These are phyloP conservation scores for Neolamprologus caudopunctatus DNA, from an alignment of 2,113 vertebrate species.

Conservation along the genomic window DNA sequence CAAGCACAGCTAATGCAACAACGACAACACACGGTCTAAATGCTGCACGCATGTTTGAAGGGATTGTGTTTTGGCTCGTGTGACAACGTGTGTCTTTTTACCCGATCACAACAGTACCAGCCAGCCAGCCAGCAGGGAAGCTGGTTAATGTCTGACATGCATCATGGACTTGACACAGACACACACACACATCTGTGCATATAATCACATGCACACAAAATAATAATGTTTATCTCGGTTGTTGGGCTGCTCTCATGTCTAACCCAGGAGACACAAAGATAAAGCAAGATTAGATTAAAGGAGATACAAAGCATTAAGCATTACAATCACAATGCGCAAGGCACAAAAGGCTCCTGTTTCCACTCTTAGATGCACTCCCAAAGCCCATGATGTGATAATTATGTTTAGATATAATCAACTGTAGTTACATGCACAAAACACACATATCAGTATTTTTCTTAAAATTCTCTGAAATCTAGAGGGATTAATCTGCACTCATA, in stretches of 20 bases:
- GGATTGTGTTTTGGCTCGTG: not conserved
- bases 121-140: conserved; percentile 29
- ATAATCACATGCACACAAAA: not conserved
- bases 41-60: not conserved
- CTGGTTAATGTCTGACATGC: conserved; percentile 25
- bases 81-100: conserved; percentile 12
- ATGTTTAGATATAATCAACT: conserved; percentile 13
- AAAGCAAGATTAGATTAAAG: conserved; percentile 12
- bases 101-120: not conserved
- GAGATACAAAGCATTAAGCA: not conserved
- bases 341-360: not conserved
- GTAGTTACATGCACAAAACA: not conserved
- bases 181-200: not conserved
- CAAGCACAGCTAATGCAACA: not conserved
- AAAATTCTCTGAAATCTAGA: conserved; percentile 14
- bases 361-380: not conserved
- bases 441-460: not conserved
- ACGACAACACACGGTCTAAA: not conserved
- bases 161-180: conserved; percentile 8
- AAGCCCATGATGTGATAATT: conserved; percentile 7
- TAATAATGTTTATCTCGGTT: not conserved
- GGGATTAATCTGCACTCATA: conserved; percentile 35
- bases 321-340: not conserved
- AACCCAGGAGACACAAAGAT: not conserved
- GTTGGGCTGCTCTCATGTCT: not conserved